Evolutionary conservation across 2,797 vertebrate species (phyloP).

Genomic region (Eutrigla gurnardus): DNA sequence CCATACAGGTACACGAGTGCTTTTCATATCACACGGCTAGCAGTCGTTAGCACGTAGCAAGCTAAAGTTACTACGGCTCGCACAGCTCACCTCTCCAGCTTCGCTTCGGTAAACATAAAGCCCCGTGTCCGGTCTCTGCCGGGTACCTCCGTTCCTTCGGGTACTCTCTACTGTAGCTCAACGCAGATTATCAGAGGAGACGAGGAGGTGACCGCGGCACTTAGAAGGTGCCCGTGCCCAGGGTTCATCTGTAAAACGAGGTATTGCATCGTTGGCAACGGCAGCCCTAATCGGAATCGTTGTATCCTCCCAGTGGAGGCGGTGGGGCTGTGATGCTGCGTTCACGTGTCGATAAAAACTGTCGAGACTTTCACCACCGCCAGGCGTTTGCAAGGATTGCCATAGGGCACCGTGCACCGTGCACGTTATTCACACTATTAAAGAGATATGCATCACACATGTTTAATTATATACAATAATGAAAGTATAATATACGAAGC

Average conservation of each 20-base stretch:
- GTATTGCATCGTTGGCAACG: conserved; percentile 67
- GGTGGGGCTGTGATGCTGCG: conserved; percentile 44
- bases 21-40: conserved; percentile 44
- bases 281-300: conserved; percentile 46
- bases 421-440: background rate
- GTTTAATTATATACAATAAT: no score
- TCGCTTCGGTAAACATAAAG: conserved; percentile 70
- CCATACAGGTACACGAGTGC: conserved; percentile 7
- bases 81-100: conserved; percentile 70
- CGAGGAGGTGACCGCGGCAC: conserved; percentile 39
- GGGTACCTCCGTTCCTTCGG: conserved; percentile 2
- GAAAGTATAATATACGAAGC: no score
- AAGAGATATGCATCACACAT: background rate
- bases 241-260: conserved; percentile 58
- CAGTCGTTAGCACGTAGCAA: conserved; percentile 66
- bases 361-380: background rate
- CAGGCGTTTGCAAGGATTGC: background rate
- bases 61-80: conserved; percentile 71
- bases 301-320: conserved; percentile 67
- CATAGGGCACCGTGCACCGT: no score
- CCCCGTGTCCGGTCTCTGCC: conserved; percentile 29
- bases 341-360: conserved; percentile 29
- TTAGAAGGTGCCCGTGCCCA: conserved; percentile 51
- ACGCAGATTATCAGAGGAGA: conserved; percentile 5
- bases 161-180: background rate